Conservation (phyloP, 2,113 vertebrate species). For the Atlantisia rogersi region DNA sequence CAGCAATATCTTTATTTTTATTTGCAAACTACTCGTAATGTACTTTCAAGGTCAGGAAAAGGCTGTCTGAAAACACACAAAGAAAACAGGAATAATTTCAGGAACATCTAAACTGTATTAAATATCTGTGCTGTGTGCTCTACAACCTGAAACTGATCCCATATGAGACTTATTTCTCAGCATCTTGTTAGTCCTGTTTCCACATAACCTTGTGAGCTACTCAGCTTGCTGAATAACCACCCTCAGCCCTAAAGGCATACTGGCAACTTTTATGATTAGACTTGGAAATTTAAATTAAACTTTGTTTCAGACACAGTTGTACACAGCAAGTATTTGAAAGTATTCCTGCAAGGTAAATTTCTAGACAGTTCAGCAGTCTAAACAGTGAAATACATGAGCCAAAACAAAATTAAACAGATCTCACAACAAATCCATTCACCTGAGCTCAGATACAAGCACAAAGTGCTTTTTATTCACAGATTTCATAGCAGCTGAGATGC, state of each 20-base stretch:
- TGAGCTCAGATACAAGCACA: neutral
- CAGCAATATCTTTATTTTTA: constrained; percentile 28
- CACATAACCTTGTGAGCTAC: constrained; percentile 54
- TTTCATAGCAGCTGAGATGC: neutral
- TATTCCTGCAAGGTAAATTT: constrained; percentile 46
- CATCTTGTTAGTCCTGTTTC: constrained; percentile 60
- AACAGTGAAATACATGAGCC: constrained; percentile 2
- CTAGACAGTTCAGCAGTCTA: constrained; percentile 13
- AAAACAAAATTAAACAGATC: constrained; percentile 1
- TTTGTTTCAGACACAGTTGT: constrained; percentile 24
- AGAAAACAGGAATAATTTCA: constrained; percentile 14
- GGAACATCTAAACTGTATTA: constrained; percentile 46
- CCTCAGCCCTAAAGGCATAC: neutral
- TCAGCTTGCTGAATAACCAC: constrained; percentile 20
- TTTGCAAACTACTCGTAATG: neutral
- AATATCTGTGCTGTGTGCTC: neutral
- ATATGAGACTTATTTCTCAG: constrained; percentile 62
- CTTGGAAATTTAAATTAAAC: constrained; percentile 63
- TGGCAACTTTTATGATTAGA: constrained; percentile 30
- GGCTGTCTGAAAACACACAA: neutral
- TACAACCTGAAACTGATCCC: constrained; percentile 25
- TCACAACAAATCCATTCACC: neutral
- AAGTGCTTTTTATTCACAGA: neutral
- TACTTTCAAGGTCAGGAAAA: constrained; percentile 57
- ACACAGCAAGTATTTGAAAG: constrained; percentile 8